Conservation (phyloP, 2,113 vertebrate genomes). For the Cephalopterus ornatus region DNA sequence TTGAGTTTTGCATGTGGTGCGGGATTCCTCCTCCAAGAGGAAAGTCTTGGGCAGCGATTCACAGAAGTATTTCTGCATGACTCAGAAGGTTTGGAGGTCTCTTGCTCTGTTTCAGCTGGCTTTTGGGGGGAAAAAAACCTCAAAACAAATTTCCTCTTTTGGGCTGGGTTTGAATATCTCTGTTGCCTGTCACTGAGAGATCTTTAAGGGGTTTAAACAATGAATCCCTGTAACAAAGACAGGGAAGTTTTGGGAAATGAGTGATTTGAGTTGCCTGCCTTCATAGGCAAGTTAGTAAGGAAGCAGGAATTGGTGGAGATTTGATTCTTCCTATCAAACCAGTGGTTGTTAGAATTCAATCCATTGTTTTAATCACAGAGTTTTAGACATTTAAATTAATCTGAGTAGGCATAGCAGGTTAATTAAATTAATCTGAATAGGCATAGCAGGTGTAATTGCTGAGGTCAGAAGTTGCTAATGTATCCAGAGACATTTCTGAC, state of each 20-base stretch:
- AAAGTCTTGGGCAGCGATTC: neutral
- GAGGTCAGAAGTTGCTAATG: neutral
- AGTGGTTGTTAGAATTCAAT: neutral
- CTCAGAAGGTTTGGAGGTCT: neutral
- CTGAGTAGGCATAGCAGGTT: neutral
- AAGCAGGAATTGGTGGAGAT: neutral
- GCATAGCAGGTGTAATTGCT: neutral
- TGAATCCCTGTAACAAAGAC: neutral
- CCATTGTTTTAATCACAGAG: rapidly evolving
- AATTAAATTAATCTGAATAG: neutral
- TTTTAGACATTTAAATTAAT: neutral
- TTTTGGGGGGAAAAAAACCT: neutral
- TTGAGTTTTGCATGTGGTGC: neutral
- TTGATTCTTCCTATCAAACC: neutral
- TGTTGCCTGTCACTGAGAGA: neutral
- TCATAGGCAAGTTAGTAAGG: neutral
- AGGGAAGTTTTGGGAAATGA: neutral
- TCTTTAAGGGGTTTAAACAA: neutral
- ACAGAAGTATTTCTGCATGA: neutral
- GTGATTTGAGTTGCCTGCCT: neutral
- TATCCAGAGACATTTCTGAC: neutral
- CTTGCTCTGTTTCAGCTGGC: neutral
- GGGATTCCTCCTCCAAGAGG: neutral
- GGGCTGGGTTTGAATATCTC: neutral
- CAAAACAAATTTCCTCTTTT: neutral